A percentile compares a stretch with the other conserved stretches of the same genome.
These are phyloP conservation scores for Phytoseiulus persimilis DNA, from an alignment of 2,888 invertebrate species.

Conservation along the genomic window DNA sequence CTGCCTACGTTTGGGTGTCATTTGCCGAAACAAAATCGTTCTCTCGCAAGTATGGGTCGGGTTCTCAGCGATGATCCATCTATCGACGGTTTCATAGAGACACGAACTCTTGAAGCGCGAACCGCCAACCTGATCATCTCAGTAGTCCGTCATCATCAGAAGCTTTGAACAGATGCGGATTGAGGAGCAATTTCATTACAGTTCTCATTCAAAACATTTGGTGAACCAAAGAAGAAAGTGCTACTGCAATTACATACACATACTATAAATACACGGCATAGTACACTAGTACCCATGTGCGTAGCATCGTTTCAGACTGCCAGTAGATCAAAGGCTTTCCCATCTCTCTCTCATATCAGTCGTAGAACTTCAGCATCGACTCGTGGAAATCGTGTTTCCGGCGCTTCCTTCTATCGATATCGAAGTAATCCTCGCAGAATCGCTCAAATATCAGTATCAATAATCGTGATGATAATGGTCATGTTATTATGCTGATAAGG, in stretches of 20 bases:
- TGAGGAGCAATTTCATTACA: background rate
- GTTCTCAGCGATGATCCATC: background rate
- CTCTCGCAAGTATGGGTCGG: background rate
- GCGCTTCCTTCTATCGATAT: background rate
- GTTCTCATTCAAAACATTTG: background rate
- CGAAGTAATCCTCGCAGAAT: background rate
- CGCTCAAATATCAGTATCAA: background rate
- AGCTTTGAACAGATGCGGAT: background rate
- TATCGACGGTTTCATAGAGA: background rate
- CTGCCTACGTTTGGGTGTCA: slow-evolving; percentile 5
- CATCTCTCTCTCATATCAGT: background rate
- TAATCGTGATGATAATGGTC: background rate
- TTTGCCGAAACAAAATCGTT: background rate
- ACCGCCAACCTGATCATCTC: background rate
- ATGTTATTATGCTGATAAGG: background rate
- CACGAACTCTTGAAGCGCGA: background rate
- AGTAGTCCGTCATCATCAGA: background rate
- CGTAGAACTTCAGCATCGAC: too few relatives aligned
- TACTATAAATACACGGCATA: slow-evolving; percentile 5
- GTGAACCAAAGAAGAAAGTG: background rate
- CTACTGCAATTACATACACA: background rate
- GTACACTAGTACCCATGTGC: slow-evolving; percentile 5
- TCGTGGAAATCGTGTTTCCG: background rate
- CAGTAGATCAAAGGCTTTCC: background rate
- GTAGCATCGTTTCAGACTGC: background rate